A percentile compares a stretch with the other conserved stretches of the same genome.
These are phyloP conservation scores for Thripadectes ignobilis DNA, from an alignment of 2,797 vertebrate genomes.

Conservation along the genomic window DNA sequence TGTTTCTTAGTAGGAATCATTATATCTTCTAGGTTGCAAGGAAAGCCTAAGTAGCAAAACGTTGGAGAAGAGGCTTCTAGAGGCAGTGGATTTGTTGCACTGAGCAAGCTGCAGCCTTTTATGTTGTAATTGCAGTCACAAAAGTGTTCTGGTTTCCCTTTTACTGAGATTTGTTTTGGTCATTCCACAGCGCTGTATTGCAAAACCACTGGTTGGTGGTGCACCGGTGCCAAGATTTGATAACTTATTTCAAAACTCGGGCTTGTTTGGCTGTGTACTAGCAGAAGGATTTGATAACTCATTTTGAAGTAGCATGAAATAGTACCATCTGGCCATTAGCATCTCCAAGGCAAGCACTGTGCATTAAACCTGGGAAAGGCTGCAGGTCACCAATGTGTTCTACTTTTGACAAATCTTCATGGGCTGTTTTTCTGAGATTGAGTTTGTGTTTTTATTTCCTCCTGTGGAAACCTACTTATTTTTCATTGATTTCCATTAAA, in stretches of 20 bases:
- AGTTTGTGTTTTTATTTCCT: slow-evolving; percentile 65
- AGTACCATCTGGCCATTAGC: background rate
- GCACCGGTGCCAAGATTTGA: background rate
- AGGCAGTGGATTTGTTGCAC: background rate
- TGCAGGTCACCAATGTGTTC: background rate
- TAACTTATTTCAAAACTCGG: background rate
- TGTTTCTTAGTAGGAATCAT: background rate
- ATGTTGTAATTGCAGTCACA: background rate
- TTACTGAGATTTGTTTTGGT: background rate
- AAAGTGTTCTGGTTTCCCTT: background rate
- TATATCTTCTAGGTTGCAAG: background rate
- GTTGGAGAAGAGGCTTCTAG: background rate
- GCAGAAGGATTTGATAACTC: background rate
- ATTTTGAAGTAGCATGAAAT: background rate
- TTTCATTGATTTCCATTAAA: slow-evolving; percentile 75
- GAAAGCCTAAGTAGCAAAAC: background rate
- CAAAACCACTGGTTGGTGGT: background rate
- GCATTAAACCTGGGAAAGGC: background rate
- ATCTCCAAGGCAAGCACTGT: background rate
- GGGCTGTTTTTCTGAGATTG: slow-evolving; percentile 60
- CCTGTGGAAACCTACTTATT: slow-evolving; percentile 52
- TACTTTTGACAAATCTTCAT: slow-evolving; percentile 30
- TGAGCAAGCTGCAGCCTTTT: background rate
- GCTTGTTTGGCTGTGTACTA: background rate
- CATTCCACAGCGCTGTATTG: background rate